Percentiles rank a stretch among this genome's conserved stretches.
Evolutionary conservation across 2,888 invertebrate genomes (phyloP).

Genomic region (Disparrhopalites patrizii): DNA sequence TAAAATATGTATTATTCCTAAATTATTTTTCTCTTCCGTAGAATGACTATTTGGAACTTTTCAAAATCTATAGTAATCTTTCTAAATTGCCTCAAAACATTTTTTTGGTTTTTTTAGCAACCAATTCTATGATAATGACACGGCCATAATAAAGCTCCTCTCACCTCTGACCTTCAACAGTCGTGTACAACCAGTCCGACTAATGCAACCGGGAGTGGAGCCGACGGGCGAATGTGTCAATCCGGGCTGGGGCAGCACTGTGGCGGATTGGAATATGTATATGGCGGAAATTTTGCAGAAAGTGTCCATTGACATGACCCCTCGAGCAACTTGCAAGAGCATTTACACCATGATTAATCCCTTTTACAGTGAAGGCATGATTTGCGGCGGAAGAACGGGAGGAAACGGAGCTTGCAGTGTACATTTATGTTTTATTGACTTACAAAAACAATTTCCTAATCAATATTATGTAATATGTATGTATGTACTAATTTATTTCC

Average conservation of each 20-base stretch:
- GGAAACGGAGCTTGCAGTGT: slow-evolving; percentile 30
- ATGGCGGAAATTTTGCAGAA: slow-evolving; percentile 49
- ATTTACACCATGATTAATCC: slow-evolving; percentile 39
- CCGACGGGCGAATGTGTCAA: slow-evolving; percentile 45
- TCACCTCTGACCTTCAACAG: slow-evolving; percentile 41
- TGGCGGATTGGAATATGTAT: slow-evolving; percentile 45
- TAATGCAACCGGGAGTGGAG: slow-evolving; percentile 13
- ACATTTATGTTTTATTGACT: not conserved
- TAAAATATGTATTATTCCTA: not conserved
- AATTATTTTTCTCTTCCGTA: not conserved
- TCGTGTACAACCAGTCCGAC: slow-evolving; percentile 17
- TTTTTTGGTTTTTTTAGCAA: slow-evolving; percentile 28
- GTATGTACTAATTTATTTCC: not conserved
- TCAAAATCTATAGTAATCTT: not conserved
- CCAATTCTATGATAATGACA: slow-evolving; percentile 48
- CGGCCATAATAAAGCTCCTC: slow-evolving; percentile 49
- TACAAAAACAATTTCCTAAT: not conserved
- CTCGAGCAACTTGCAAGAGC: slow-evolving; percentile 38
- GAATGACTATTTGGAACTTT: not conserved
- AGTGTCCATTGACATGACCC: slow-evolving; percentile 48
- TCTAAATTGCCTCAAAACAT: not conserved
- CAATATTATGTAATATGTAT: not conserved
- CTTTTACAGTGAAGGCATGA: slow-evolving; percentile 30
- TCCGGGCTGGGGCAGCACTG: slow-evolving; percentile 50
- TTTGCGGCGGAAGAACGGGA: slow-evolving; percentile 34